phyloP scores from a whole-genome alignment of 1,140 invertebrate species.

The Drosophila quadrilineata region DNA sequence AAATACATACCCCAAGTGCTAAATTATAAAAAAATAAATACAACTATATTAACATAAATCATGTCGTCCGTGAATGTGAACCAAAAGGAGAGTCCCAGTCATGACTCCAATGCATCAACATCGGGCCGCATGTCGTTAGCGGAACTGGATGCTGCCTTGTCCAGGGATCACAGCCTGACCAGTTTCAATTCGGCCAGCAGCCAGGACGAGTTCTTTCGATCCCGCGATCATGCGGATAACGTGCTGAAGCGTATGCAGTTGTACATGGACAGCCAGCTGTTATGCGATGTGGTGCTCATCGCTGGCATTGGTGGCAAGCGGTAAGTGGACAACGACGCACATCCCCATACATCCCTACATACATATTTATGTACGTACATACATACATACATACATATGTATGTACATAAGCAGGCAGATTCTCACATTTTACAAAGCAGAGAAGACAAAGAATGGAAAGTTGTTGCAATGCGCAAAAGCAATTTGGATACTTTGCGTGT shows the following conservation, averaged over 20 bases:
- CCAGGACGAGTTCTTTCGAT: conserved; percentile 90
- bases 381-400: conserved; percentile 12
- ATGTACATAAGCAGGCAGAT: too few relatives aligned
- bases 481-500: too few relatives aligned
- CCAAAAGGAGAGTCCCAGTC: conserved; percentile 80
- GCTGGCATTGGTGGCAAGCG: conserved; percentile 85
- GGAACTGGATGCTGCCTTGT: conserved; percentile 58
- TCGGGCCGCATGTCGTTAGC: conserved; percentile 73
- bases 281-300: conserved; percentile 90
- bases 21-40: conserved; percentile 3
- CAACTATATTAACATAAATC: too few relatives aligned
- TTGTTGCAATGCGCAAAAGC: conserved; percentile 37
- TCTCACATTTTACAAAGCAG: too few relatives aligned
- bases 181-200: conserved; percentile 74
- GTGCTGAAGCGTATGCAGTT: conserved; percentile 91
- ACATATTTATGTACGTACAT: too few relatives aligned
- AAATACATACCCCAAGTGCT: background rate
- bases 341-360: too few relatives aligned
- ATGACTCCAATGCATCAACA: conserved; percentile 74
- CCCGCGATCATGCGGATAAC: conserved; percentile 89
- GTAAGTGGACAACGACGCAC: conserved; percentile 75
- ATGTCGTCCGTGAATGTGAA: conserved; percentile 63
- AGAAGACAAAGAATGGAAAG: conserved; percentile 57
- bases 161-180: conserved; percentile 70
- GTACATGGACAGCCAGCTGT: conserved; percentile 89